phyloP scores from a whole-genome alignment of 2,113 vertebrate genomes.

The Oryzias melastigma region DNA sequence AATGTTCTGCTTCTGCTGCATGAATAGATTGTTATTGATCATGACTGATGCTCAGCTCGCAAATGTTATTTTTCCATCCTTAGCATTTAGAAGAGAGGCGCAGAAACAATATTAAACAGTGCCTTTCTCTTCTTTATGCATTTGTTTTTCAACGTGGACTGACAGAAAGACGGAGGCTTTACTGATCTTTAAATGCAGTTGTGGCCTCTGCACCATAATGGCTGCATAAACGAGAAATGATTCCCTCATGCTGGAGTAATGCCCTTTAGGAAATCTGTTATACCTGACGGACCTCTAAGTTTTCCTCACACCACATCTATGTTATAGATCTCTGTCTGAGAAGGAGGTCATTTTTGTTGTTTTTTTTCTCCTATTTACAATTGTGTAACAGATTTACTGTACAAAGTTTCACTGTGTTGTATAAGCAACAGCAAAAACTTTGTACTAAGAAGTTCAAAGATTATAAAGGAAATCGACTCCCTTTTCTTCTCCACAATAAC shows the following conservation, averaged over 20 bases:
- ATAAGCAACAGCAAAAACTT: no score
- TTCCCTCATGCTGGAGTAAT: not conserved
- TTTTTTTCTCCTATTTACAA: constrained; percentile 43
- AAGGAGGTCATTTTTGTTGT: constrained; percentile 22
- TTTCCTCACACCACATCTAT: constrained; percentile 18
- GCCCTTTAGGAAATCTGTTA: constrained; percentile 27
- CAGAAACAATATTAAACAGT: constrained; percentile 40
- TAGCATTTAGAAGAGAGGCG: constrained; percentile 54
- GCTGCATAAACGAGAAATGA: no score
- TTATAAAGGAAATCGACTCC: no score
- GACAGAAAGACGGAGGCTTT: constrained; percentile 11
- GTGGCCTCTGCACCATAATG: no score
- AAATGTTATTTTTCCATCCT: constrained; percentile 63
- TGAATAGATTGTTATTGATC: constrained; percentile 69
- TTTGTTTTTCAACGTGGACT: constrained; percentile 33
- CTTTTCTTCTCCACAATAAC: no score
- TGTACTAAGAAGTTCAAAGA: no score
- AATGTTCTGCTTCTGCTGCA: constrained; percentile 30
- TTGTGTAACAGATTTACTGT: constrained; percentile 51
- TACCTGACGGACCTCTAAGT: constrained; percentile 20
- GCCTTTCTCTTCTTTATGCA: constrained; percentile 27
- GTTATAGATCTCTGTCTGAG: constrained; percentile 15
- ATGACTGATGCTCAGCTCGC: constrained; percentile 62
- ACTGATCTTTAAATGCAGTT: not conserved
- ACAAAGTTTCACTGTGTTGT: constrained; percentile 25